Evolutionary conservation across 2,113 vertebrate genomes (phyloP).

Genomic region (Barbus barbus): DNA sequence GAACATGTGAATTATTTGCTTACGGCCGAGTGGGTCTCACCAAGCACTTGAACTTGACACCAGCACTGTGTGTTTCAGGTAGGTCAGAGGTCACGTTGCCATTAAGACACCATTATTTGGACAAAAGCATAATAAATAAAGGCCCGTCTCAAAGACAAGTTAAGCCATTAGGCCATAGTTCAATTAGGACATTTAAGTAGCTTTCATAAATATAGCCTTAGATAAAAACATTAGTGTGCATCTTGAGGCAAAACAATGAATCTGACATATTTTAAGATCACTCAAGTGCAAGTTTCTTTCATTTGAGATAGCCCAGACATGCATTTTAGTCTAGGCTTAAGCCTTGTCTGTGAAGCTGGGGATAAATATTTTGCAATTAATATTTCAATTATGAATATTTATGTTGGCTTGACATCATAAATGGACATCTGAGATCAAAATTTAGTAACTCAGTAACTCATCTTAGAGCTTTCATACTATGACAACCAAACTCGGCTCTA

Average conservation of each 20-base stretch:
- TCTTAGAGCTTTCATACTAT: background rate
- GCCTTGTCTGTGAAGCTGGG: too few species aligned
- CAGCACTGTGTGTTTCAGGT: constrained; percentile 1
- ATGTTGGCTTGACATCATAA: background rate
- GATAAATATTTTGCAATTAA: background rate
- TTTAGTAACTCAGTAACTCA: background rate
- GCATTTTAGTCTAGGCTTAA: too few species aligned
- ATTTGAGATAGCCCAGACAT: too few species aligned
- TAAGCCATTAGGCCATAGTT: too few species aligned
- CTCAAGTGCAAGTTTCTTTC: too few species aligned
- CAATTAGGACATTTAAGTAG: too few species aligned
- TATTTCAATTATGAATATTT: background rate
- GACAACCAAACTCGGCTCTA: background rate
- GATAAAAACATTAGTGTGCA: too few species aligned
- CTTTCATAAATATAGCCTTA: too few species aligned
- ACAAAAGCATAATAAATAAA: background rate
- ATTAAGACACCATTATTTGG: background rate
- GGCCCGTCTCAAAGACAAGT: too few species aligned
- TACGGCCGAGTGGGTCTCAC: background rate
- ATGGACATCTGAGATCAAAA: background rate
- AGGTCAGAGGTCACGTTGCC: constrained; percentile 26
- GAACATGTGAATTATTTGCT: constrained; percentile 13
- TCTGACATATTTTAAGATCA: too few species aligned
- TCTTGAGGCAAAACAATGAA: too few species aligned
- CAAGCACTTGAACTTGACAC: constrained; percentile 1